These are phyloP conservation scores for Sceloporus tristichus DNA, from an alignment of 2,113 vertebrate genomes.

Conservation along the genomic window DNA sequence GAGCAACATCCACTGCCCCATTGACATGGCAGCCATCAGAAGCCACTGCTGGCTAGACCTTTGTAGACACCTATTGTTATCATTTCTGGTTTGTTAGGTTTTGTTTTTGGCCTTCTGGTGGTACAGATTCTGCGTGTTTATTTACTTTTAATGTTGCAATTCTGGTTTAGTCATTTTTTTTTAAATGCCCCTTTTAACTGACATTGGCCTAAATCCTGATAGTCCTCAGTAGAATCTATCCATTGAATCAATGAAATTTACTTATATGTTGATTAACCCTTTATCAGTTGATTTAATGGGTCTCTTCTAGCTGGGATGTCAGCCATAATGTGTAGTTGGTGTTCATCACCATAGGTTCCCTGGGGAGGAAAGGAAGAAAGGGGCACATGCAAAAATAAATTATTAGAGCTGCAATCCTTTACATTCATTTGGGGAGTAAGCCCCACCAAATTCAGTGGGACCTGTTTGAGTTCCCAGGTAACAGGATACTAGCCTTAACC, in stretches of 20 bases:
- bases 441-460: neutral
- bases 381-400: neutral
- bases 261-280: too few relatives aligned
- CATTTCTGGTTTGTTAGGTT: neutral
- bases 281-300: too few relatives aligned
- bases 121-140: too few relatives aligned
- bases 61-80: neutral
- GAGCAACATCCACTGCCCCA: too few relatives aligned
- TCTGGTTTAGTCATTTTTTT: neutral
- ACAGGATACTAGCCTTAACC: neutral
- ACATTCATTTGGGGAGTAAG: too few relatives aligned
- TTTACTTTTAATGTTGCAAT: neutral
- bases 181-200: neutral
- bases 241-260: too few relatives aligned
- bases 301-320: too few relatives aligned
- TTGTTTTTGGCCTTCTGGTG: too few relatives aligned
- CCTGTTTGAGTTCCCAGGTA: too few relatives aligned
- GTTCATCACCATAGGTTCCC: neutral
- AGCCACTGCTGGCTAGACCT: neutral
- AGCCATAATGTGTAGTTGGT: too few relatives aligned
- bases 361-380: neutral
- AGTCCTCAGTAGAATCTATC: too few relatives aligned
- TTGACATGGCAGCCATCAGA: too few relatives aligned
- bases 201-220: neutral
- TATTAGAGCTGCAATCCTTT: neutral